A percentile compares a stretch with the other conserved stretches of the same genome.
phyloP scores from a whole-genome alignment of 2,113 vertebrate genomes.

The Chionomys nivalis region DNA sequence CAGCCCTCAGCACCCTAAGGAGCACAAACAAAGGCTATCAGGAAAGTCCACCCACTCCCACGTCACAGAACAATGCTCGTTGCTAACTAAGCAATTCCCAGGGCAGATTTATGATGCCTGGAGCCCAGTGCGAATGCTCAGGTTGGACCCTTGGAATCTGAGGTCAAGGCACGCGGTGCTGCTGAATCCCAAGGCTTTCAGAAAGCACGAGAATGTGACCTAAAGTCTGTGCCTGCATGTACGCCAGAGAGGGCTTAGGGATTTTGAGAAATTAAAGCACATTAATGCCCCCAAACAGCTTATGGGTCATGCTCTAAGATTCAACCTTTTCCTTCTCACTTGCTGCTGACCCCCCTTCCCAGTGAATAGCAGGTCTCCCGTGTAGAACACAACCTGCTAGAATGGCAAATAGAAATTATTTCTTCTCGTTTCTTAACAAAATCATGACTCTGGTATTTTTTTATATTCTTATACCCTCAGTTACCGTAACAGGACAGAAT shows the following conservation, averaged over 20 bases:
- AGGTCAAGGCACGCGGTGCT: conserved; percentile 65
- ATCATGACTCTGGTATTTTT: not conserved
- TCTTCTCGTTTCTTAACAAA: conserved; percentile 15
- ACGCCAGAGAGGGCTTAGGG: conserved; percentile 58
- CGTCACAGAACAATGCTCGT: conserved; percentile 63
- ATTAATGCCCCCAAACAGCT: conserved; percentile 58
- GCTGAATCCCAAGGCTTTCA: conserved; percentile 36
- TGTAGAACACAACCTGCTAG: conserved; percentile 16
- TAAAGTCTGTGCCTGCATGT: conserved; percentile 47
- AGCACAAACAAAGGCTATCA: conserved; percentile 64
- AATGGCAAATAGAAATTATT: not conserved
- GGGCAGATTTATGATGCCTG: conserved; percentile 67
- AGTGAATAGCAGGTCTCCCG: not conserved
- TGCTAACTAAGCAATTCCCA: conserved; percentile 75
- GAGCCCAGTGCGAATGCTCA: conserved; percentile 55
- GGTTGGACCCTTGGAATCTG: conserved; percentile 75
- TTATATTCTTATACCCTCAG: not conserved
- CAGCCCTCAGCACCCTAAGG: conserved; percentile 76
- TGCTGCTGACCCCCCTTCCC: not conserved
- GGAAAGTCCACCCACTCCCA: conserved; percentile 69
- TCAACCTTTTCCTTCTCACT: conserved; percentile 53
- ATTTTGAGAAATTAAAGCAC: conserved; percentile 66
- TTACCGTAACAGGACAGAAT: conserved; percentile 50
- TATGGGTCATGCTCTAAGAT: conserved; percentile 57
- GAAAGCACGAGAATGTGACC: conserved; percentile 72